phyloP scores from a whole-genome alignment of 1,140 invertebrate genomes.

The Pseudomyrmex dendroicus region DNA sequence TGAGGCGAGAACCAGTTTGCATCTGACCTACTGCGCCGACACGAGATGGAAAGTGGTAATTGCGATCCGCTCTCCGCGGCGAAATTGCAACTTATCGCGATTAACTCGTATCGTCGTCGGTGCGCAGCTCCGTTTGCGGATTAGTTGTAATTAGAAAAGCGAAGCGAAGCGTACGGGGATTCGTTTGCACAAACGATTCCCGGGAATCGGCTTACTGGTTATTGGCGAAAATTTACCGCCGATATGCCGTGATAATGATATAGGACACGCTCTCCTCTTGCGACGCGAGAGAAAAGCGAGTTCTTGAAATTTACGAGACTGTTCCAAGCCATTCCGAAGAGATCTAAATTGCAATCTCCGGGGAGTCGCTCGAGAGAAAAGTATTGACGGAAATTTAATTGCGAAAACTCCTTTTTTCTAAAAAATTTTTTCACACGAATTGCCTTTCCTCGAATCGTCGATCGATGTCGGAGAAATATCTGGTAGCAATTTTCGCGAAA shows the following conservation, averaged over 20 bases:
- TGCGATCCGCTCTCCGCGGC: slow-evolving; percentile 55
- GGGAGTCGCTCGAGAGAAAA: neutral
- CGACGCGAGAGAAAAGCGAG: slow-evolving; percentile 3
- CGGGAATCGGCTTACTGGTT: neutral
- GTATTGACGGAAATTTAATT: neutral
- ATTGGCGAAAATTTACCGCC: neutral
- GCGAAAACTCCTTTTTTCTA: neutral
- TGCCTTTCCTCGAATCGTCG: too few relatives aligned
- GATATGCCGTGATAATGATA: slow-evolving; percentile 5
- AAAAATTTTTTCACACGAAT: neutral
- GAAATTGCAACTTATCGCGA: slow-evolving; percentile 60
- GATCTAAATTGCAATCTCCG: slow-evolving; percentile 23
- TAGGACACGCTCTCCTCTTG: neutral
- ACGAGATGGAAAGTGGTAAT: slow-evolving; percentile 61
- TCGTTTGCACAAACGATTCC: neutral
- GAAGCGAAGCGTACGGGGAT: neutral
- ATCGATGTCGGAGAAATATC: neutral
- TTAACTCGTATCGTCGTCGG: slow-evolving; percentile 47
- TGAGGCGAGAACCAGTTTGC: slow-evolving; percentile 59
- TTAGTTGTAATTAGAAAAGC: slow-evolving; percentile 45
- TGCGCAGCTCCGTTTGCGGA: slow-evolving; percentile 21
- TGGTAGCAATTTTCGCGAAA: neutral
- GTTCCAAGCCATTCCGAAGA: neutral
- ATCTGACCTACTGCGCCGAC: slow-evolving; percentile 61
- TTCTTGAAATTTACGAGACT: slow-evolving; percentile 10